Evolutionary conservation across 2,113 vertebrate species (phyloP).

Genomic region (Hydropotes inermis): DNA sequence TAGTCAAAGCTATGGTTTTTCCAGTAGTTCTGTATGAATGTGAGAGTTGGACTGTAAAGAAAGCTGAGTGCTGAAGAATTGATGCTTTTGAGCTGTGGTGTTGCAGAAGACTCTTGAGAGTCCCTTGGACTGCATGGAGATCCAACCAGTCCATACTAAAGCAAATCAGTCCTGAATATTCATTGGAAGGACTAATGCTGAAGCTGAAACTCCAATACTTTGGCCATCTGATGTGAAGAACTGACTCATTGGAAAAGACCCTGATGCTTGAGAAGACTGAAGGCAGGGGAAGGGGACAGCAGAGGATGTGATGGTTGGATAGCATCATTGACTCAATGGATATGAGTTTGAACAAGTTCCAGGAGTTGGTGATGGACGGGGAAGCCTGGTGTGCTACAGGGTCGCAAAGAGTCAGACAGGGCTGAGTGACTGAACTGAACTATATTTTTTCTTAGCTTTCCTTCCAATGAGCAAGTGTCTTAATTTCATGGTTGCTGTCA

Average conservation of each 20-base stretch:
- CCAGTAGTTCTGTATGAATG: not conserved
- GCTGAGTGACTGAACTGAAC: not conserved
- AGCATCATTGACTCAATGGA: not conserved
- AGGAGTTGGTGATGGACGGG: not conserved
- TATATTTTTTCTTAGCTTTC: not conserved
- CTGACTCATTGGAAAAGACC: not conserved
- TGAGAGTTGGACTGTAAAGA: not conserved
- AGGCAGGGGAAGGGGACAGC: accelerated
- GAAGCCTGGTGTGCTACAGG: not conserved
- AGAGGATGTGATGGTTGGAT: not conserved
- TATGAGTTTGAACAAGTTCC: not conserved
- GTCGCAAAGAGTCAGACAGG: accelerated
- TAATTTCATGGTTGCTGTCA: not conserved
- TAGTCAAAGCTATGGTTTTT: not conserved
- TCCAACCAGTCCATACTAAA: not conserved
- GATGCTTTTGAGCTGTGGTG: not conserved
- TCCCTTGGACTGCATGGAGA: not conserved
- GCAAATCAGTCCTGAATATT: not conserved
- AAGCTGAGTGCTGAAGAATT: accelerated
- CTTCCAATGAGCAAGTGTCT: not conserved
- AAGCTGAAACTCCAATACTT: not conserved
- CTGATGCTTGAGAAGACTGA: not conserved
- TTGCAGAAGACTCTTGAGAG: not conserved
- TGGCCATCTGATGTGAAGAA: not conserved
- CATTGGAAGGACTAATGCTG: not conserved